Conservation (phyloP, 2,888 invertebrate species). For the Clivina fossor region DNA sequence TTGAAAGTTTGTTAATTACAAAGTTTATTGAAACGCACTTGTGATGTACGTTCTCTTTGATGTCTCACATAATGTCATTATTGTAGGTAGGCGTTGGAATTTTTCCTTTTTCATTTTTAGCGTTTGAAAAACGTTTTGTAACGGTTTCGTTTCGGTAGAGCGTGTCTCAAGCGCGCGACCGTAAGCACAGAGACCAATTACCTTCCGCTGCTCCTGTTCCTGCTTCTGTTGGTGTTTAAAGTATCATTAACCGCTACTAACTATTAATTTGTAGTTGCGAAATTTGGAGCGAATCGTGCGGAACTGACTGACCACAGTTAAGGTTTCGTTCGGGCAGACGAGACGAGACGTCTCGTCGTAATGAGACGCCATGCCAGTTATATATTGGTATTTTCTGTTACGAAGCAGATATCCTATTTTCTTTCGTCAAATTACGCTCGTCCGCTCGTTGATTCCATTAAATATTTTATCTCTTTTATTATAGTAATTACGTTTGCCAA, state of each 20-base stretch:
- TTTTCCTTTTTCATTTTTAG: neutral
- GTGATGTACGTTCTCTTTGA: conserved; percentile 2
- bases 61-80: neutral
- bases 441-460: too few species aligned
- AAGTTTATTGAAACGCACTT: too few species aligned
- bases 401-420: too few species aligned
- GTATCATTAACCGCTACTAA: conserved; percentile 16
- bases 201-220: too few species aligned
- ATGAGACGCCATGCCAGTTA: too few species aligned
- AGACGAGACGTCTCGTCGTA: too few species aligned
- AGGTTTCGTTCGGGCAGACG: too few species aligned
- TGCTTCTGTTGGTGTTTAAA: conserved; percentile 11
- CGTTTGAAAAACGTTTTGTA: neutral
- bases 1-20: conserved; percentile 14
- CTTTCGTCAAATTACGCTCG: too few species aligned
- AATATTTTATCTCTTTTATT: too few species aligned
- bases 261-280: conserved; percentile 22
- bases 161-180: neutral
- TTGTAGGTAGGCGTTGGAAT: neutral
- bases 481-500: too few species aligned
- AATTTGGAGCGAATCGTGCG: conserved; percentile 11
- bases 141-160: neutral
- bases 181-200: conserved; percentile 6
- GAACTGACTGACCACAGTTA: conserved; percentile 6
- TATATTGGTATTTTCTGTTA: too few species aligned